Base-by-base conservation (phyloP, 2,888 invertebrate genomes). In the Lycocerus yunnanus region DNA sequence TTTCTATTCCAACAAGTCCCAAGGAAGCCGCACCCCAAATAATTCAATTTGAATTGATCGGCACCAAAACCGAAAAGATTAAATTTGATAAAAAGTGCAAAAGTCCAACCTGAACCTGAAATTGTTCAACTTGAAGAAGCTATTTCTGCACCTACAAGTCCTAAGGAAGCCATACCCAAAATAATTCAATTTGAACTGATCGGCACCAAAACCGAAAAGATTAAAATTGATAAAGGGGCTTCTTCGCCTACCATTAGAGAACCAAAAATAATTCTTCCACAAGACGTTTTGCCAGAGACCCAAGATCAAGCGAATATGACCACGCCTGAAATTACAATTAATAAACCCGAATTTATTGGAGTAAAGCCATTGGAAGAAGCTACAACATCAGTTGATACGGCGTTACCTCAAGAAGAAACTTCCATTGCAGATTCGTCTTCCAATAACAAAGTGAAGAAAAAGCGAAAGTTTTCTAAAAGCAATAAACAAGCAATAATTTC, bases 381-480 rank as follows among this genome's bases (percentile, higher is more conserved):
- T 69, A 72, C 67, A 43, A 69, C 13, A 20, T 72, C 73, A 74
- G 67, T 58, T 27, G 18, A 58, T 21, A 58, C 66, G 24, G 15
- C 27, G 20, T 21, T 11, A 43, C 10, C 61, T n/a, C 21, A 72
- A 58, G 58, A 72, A 27, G 71, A 73, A 73, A 13, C 58, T 18
- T 66, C 60, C 63, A 58, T 66, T 27, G 21, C 66, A 15, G 59
- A 58, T 27, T 15, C 20, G 67, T 77, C 79, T 16, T 69, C 77
- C 2, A 76, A 77, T 72, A 58, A 67, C 9, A 71, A 80, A 68
- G 67, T 70, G 2, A 60, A 66, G 58, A 79, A 79, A 76, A 84
- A 84, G 74, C 75, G 82, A 20, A 71, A 80, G 71, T 43, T 43
- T n/a, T 43, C 43, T 6, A 43, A 43, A 43, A 43, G 43, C 43